phyloP scores from a whole-genome alignment of 2,888 invertebrate species.

The Agrochola circellaris region DNA sequence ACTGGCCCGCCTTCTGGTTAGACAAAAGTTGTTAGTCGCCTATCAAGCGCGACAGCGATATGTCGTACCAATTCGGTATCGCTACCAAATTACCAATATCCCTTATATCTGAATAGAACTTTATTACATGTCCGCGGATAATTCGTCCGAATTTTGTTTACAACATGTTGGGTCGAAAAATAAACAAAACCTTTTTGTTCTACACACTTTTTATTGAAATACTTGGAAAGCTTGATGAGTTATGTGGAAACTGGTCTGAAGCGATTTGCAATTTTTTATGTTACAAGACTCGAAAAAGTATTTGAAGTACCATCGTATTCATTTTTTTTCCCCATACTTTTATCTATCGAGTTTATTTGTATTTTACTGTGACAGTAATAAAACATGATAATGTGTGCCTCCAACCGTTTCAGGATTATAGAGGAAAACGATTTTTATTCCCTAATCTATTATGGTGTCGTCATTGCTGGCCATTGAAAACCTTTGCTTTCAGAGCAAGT shows the following conservation, averaged over 20 bases:
- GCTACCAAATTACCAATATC: too few species aligned
- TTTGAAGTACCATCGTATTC: too few species aligned
- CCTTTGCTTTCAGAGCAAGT: not conserved
- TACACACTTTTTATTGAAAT: not conserved
- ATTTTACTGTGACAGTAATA: not conserved
- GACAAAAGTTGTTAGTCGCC: too few species aligned
- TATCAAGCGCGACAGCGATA: too few species aligned
- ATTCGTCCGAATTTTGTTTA: conserved; percentile 2
- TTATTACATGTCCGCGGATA: conserved; percentile 17
- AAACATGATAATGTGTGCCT: not conserved
- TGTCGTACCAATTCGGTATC: too few species aligned
- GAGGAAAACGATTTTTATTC: not conserved
- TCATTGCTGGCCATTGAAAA: not conserved
- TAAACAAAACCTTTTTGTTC: not conserved
- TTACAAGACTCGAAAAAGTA: not conserved
- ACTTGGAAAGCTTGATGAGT: not conserved
- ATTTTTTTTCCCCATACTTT: not conserved
- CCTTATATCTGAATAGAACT: too few species aligned
- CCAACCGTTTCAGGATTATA: not conserved
- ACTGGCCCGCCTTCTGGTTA: too few species aligned
- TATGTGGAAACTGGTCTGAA: not conserved
- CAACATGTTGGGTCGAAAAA: not conserved
- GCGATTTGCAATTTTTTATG: not conserved
- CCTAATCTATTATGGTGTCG: not conserved
- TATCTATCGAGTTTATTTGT: not conserved